phyloP scores from a whole-genome alignment of 1,140 invertebrate species.

The Zophobas morio region DNA sequence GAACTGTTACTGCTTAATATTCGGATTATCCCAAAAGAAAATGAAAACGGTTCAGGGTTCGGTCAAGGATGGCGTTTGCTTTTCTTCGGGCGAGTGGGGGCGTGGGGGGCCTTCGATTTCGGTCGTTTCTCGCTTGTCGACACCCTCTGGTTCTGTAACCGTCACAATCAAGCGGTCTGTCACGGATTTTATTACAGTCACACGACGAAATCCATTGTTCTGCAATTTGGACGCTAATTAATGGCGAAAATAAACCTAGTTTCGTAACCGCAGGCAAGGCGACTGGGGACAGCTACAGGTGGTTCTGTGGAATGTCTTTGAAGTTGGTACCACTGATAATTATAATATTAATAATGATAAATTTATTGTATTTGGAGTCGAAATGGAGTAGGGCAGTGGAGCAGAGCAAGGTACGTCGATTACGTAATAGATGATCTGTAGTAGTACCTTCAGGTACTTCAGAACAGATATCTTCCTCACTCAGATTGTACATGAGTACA shows the following conservation, averaged over 20 bases:
- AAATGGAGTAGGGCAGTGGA: too few species aligned
- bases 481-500: too few species aligned
- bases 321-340: background rate
- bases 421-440: too few species aligned
- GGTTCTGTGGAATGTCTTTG: constrained; percentile 1
- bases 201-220: constrained; percentile 40
- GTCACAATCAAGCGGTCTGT: constrained; percentile 14
- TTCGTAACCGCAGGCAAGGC: background rate
- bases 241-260: constrained; percentile 26
- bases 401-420: too few species aligned
- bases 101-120: constrained; percentile 16
- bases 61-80: constrained; percentile 10
- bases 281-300: background rate
- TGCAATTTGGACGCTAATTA: constrained; percentile 35
- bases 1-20: background rate
- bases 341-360: background rate
- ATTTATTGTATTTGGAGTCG: too few species aligned
- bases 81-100: background rate
- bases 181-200: constrained; percentile 36
- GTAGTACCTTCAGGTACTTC: too few species aligned
- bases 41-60: constrained; percentile 20
- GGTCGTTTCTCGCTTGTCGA: constrained; percentile 4
- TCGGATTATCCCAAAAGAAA: background rate
- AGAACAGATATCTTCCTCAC: too few species aligned
- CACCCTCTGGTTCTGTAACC: constrained; percentile 13